Evolutionary conservation across 1,140 invertebrate genomes (phyloP).

Genomic region (Drosophila simulans): DNA sequence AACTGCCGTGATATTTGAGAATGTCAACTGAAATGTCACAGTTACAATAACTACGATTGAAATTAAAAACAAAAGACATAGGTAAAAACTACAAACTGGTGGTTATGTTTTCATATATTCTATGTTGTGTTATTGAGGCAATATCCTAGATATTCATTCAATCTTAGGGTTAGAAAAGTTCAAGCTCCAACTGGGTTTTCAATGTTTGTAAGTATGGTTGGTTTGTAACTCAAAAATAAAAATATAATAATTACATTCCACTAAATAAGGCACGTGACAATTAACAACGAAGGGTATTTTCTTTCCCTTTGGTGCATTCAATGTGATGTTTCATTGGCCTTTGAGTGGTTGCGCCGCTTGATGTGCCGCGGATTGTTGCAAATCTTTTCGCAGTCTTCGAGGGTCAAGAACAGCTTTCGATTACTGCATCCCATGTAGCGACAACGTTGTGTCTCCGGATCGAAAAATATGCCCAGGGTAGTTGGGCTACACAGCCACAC

Average conservation of each 20-base stretch:
- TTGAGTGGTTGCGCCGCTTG: constrained; percentile 51
- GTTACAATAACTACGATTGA: background rate
- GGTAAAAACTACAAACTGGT: background rate
- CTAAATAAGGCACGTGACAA: background rate
- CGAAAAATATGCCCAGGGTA: constrained; percentile 73
- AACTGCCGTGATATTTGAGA: constrained; percentile 87
- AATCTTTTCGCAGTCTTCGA: constrained; percentile 77
- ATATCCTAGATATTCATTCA: too few species aligned
- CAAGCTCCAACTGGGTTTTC: too few species aligned
- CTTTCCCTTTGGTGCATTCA: constrained; percentile 34
- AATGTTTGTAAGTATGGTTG: too few species aligned
- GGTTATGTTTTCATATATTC: background rate
- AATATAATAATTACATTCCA: background rate
- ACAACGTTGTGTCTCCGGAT: constrained; percentile 72
- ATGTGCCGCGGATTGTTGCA: constrained; percentile 73
- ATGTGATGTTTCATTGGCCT: constrained; percentile 67
- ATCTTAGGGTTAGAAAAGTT: too few species aligned
- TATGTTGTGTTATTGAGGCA: background rate
- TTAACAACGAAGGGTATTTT: constrained; percentile 32
- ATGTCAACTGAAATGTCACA: constrained; percentile 1
- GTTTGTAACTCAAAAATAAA: too few species aligned
- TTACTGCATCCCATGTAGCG: constrained; percentile 68
- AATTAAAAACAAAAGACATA: background rate
- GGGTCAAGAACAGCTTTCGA: constrained; percentile 55
- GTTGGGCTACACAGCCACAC: constrained; percentile 53